These are phyloP conservation scores for Grallaria varia DNA, from an alignment of 2,113 vertebrate genomes.

Conservation along the genomic window DNA sequence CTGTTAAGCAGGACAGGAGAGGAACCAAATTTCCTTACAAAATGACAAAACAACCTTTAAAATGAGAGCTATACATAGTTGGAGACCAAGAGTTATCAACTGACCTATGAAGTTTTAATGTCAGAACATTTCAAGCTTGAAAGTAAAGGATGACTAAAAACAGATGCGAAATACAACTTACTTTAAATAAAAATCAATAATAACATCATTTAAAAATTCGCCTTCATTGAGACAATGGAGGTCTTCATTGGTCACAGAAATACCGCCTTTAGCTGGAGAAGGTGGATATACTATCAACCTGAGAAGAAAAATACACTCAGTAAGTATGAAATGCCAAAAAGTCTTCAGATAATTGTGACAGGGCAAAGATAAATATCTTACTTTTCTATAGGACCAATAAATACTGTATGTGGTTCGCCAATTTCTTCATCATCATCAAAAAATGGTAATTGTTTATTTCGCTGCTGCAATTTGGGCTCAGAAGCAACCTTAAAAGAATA, in stretches of 20 bases:
- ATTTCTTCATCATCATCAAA: conserved; percentile 90
- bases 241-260: conserved; percentile 96
- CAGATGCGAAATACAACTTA: conserved; percentile 72
- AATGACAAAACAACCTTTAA: background rate
- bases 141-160: background rate
- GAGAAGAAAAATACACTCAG: conserved; percentile 37
- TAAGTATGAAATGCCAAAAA: background rate
- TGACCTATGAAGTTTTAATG: background rate
- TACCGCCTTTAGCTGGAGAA: conserved; percentile 95
- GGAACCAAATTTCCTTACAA: background rate
- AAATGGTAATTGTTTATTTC: conserved; percentile 76
- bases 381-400: conserved; percentile 94
- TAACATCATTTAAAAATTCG: conserved; percentile 98
- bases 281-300: conserved; percentile 96
- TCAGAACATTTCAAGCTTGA: background rate
- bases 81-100: background rate
- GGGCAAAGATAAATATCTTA: conserved; percentile 68
- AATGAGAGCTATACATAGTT: background rate
- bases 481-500: conserved; percentile 66
- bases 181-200: conserved; percentile 99
- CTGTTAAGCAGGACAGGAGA: background rate
- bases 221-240: conserved; percentile 96
- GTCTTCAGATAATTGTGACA: background rate
- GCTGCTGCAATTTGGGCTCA: conserved; percentile 77
- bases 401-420: conserved; percentile 88